These are phyloP conservation scores for Solenopsis invicta DNA, from an alignment of 1,140 invertebrate genomes.

Conservation along the genomic window DNA sequence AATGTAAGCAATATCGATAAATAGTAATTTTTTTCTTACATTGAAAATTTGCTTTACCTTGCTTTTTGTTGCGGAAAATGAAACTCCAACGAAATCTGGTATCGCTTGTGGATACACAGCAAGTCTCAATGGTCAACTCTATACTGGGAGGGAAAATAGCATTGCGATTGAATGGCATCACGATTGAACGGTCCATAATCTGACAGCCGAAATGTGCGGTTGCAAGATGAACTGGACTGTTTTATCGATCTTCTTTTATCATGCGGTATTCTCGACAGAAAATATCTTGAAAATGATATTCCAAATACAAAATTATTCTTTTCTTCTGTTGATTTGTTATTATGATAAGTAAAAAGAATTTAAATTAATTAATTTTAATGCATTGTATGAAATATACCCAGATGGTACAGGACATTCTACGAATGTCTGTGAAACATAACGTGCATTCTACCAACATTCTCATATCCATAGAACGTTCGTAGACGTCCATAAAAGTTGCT, in stretches of 20 bases:
- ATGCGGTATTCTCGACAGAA: not conserved
- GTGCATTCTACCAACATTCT: no score
- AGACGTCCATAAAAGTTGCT: no score
- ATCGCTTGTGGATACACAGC: conserved; percentile 24
- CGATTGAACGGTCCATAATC: conserved; percentile 67
- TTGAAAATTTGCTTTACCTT: conserved; percentile 9
- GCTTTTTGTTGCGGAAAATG: conserved; percentile 27
- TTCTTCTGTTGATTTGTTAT: not conserved
- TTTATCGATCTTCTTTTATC: conserved; percentile 60
- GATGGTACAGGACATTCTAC: no score
- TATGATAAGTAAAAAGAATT: not conserved
- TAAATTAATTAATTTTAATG: conserved; percentile 8
- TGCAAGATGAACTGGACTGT: conserved; percentile 56
- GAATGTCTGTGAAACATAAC: no score
- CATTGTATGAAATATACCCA: no score
- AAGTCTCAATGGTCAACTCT: conserved; percentile 8
- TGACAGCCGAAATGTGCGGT: conserved; percentile 67
- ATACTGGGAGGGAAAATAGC: conserved; percentile 54
- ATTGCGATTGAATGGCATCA: conserved; percentile 69
- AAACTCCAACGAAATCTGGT: conserved; percentile 30
- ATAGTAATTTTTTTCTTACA: conserved; percentile 10
- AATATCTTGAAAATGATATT: conserved; percentile 3
- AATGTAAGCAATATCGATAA: conserved; percentile 4
- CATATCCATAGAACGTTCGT: no score
- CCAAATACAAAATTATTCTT: not conserved